Conservation (phyloP, 2,888 invertebrate genomes). For the Graphium colonna region DNA sequence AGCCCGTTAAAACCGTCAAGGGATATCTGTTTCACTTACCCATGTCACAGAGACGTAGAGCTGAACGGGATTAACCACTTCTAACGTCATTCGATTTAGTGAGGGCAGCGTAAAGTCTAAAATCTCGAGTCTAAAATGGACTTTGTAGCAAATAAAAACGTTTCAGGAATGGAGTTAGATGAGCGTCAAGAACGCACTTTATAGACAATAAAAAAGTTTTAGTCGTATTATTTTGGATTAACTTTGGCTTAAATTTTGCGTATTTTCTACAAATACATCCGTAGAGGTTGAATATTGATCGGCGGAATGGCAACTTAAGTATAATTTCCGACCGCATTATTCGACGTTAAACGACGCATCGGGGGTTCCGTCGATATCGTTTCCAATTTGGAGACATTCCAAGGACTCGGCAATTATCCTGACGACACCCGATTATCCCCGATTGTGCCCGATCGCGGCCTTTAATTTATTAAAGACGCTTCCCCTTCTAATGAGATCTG, state of each 20-base stretch:
- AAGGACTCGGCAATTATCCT: slow-evolving; percentile 49
- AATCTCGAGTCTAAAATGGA: too few species aligned
- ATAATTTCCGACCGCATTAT: slow-evolving; percentile 7
- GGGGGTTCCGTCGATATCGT: slow-evolving; percentile 41
- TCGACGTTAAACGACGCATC: slow-evolving; percentile 1
- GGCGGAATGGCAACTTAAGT: not conserved
- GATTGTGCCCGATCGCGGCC: slow-evolving; percentile 33
- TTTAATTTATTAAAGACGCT: slow-evolving; percentile 44
- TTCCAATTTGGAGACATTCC: slow-evolving; percentile 54
- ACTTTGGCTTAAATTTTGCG: not conserved
- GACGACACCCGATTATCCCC: slow-evolving; percentile 40
- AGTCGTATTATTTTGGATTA: too few species aligned
- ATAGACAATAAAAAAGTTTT: too few species aligned
- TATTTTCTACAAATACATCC: not conserved
- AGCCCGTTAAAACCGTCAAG: too few species aligned
- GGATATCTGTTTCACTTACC: too few species aligned
- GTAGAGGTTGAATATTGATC: not conserved
- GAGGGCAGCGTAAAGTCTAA: too few species aligned
- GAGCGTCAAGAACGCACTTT: too few species aligned
- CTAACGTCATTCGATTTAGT: too few species aligned
- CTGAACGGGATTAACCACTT: too few species aligned
- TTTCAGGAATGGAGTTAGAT: too few species aligned
- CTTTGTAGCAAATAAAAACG: too few species aligned
- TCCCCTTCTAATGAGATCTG: slow-evolving; percentile 39
- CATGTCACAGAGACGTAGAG: too few species aligned